Conservation (phyloP, 2,888 invertebrate species). For the Orthosia gothica region DNA sequence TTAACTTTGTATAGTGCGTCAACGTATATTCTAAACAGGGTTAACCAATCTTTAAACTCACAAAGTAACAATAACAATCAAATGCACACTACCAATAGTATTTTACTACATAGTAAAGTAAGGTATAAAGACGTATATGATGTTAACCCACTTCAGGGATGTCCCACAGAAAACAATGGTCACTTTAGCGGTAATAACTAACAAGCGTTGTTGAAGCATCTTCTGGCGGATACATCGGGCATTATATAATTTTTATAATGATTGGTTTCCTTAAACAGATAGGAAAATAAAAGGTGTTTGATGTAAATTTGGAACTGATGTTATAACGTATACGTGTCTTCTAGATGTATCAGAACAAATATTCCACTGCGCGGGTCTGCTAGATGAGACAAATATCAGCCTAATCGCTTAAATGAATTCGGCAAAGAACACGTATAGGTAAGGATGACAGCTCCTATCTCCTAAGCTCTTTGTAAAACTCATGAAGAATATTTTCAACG, state of each 20-base stretch:
- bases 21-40: background rate
- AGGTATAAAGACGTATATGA: background rate
- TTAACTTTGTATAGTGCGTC: too few species aligned
- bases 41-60: background rate
- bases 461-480: too few species aligned
- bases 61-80: background rate
- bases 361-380: too few species aligned
- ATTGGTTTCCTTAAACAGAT: slow-evolving; percentile 34
- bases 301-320: background rate
- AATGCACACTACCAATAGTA: background rate
- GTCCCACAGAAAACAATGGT: slow-evolving; percentile 53
- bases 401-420: too few species aligned
- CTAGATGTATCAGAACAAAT: background rate
- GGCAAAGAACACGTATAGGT: too few species aligned
- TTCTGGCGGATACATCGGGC: slow-evolving; percentile 7
- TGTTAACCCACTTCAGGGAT: slow-evolving; percentile 14
- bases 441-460: too few species aligned
- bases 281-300: slow-evolving; percentile 2
- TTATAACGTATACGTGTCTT: background rate
- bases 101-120: slow-evolving; percentile 9
- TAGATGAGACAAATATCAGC: too few species aligned
- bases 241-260: slow-evolving; percentile 39
- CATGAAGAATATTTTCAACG: too few species aligned
- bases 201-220: background rate
- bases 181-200: slow-evolving; percentile 23